Evolutionary conservation across 2,797 vertebrate species (phyloP), one percentile per base, ranked within the genome.

Genomic region (Cryptoblepharus egeriae): DNA sequence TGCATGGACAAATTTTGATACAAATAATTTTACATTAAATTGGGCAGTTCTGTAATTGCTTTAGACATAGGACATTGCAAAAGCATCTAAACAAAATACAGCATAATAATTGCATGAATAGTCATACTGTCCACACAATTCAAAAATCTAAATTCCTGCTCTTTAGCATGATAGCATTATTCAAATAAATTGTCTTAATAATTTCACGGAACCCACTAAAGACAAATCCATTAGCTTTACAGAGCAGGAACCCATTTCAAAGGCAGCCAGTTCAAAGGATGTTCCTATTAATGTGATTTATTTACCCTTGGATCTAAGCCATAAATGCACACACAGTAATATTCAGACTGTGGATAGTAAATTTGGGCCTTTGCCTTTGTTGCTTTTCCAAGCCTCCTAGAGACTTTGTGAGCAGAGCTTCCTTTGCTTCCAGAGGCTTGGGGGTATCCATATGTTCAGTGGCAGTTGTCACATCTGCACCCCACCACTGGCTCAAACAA

Each of bases 161-260:
- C 35, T 69, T 81, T 57, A 68, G 58, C 26, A 26, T 55, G 75
- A 75, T 81, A 75, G 28, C 4, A 42, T 67, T 30, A 74, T 75
- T 81, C 71, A 75, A 67, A 67, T 30, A 75, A 58, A 57, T 67
- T 75, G 28, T 74, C 37, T 18, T 67, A 67, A 58, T 35, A 81
- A 39, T 75, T 75, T 42, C 63, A 75, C 52, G 65, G 71, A 26
- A 57, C 42, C 60, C 32, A 26, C 39, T 52, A 16, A 81, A 67
- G 22, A 58, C 28, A 81, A 18, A 9, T 67, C 73, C 22, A 57
- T 75, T 81, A 75, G 61, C 72, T 75, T 65, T 81, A 61, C 61
- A 67, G 67, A 42, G 12, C 15, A 42, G 74, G 49, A 75, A 35
- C 35, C 10, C 32, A 55, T 81, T 81, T 74, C 63, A 67, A 18